Percentiles rank a stretch among this genome's conserved stretches.
These are phyloP conservation scores for Cyanoliseus patagonus DNA, from an alignment of 2,113 vertebrate species.

Conservation along the genomic window DNA sequence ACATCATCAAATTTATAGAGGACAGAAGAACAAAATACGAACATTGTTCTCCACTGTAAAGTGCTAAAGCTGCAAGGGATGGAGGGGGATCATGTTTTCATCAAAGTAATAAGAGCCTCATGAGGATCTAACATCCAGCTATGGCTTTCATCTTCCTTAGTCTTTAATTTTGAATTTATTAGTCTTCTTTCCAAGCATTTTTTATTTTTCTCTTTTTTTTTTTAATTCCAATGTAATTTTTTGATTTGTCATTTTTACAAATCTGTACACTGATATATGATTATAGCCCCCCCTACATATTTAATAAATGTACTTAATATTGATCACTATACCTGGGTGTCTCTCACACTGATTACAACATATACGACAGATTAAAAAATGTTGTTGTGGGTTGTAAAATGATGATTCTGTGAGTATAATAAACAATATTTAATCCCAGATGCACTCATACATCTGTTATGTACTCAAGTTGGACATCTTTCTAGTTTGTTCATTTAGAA, in stretches of 20 bases:
- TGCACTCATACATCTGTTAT: background rate
- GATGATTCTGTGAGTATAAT: background rate
- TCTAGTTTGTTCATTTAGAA: background rate
- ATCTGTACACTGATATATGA: background rate
- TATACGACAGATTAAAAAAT: background rate
- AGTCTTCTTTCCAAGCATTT: background rate
- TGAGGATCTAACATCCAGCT: background rate
- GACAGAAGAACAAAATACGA: background rate
- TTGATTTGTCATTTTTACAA: background rate
- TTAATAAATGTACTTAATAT: background rate
- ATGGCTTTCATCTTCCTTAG: background rate
- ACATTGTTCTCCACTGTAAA: background rate
- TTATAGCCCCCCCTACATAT: fast-evolving
- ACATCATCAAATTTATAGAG: background rate
- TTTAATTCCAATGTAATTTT: background rate
- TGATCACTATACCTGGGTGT: background rate
- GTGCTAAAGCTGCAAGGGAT: background rate
- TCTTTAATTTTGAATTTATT: background rate
- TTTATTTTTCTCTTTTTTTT: background rate
- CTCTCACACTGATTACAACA: background rate
- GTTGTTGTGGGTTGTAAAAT: background rate
- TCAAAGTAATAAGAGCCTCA: background rate
- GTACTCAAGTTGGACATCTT: background rate
- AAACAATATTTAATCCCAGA: background rate
- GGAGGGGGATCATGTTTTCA: background rate